Percentiles rank a stretch among this genome's conserved stretches.
Conservation (phyloP, 2,888 invertebrate species). For the Steinernema scapterisci region DNA sequence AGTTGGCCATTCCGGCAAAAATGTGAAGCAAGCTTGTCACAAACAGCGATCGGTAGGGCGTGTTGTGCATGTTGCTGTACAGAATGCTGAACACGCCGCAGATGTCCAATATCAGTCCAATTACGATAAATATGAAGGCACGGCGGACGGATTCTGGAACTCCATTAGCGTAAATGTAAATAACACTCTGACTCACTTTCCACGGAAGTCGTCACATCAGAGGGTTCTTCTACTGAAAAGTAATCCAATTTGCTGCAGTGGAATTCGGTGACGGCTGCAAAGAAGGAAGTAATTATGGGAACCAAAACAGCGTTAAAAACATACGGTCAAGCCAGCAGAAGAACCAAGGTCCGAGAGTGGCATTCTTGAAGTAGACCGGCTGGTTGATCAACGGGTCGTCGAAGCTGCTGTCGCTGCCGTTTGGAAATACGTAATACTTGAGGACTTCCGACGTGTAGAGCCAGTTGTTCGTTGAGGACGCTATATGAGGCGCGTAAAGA, state of each 20-base stretch:
- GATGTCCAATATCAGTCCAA: slow-evolving; percentile 50
- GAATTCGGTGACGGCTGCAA: slow-evolving; percentile 57
- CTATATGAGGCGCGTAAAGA: slow-evolving; percentile 39
- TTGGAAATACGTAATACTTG: slow-evolving; percentile 63
- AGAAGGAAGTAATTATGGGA: neutral
- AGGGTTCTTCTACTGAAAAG: slow-evolving; percentile 56
- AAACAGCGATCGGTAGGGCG: slow-evolving; percentile 59
- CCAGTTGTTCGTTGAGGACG: slow-evolving; percentile 64
- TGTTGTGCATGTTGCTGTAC: slow-evolving; percentile 53
- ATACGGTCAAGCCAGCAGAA: slow-evolving; percentile 66
- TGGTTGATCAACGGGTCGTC: slow-evolving; percentile 47
- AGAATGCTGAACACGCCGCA: slow-evolving; percentile 46
- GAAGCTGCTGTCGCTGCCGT: slow-evolving; percentile 49
- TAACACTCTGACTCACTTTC: slow-evolving; percentile 52
- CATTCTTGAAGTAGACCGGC: slow-evolving; percentile 57
- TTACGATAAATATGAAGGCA: slow-evolving; percentile 58
- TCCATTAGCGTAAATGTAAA: neutral
- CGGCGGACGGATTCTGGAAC: slow-evolving; percentile 61
- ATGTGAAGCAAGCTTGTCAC: slow-evolving; percentile 59
- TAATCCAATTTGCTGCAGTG: slow-evolving; percentile 58
- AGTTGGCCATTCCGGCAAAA: slow-evolving; percentile 64
- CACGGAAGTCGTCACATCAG: slow-evolving; percentile 64
- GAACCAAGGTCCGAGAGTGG: slow-evolving; percentile 66
- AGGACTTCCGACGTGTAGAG: slow-evolving; percentile 66
- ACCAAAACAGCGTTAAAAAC: slow-evolving; percentile 29